These are phyloP conservation scores for Alligator sinensis DNA, from an alignment of 2,113 vertebrate genomes.

Conservation along the genomic window DNA sequence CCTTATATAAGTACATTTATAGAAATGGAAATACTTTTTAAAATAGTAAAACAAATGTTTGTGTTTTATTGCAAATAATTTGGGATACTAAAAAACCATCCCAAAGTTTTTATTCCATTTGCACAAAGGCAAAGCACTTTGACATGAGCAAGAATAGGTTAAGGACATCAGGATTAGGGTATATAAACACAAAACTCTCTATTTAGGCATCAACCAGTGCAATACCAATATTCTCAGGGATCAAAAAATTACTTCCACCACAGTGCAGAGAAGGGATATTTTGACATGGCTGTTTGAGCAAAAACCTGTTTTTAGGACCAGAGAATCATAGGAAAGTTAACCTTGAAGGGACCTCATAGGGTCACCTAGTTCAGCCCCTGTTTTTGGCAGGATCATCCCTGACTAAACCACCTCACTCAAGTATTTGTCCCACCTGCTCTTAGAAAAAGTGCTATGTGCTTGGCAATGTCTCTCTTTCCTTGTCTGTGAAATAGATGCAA, in stretches of 20 bases:
- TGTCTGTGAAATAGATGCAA: background rate
- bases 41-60: background rate
- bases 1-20: background rate
- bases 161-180: background rate
- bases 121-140: background rate
- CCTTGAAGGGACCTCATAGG: too few relatives aligned
- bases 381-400: too few relatives aligned
- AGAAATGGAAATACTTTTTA: background rate
- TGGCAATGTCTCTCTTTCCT: background rate
- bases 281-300: background rate
- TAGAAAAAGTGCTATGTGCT: background rate
- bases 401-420: too few relatives aligned
- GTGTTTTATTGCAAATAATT: background rate
- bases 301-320: background rate
- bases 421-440: background rate
- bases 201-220: background rate
- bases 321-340: too few relatives aligned
- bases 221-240: background rate
- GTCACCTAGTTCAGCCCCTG: too few relatives aligned
- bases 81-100: background rate
- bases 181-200: background rate
- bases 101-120: background rate
- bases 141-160: background rate
- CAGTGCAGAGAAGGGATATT: background rate
- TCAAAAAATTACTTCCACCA: fast-evolving